Evolutionary conservation across 37 sponge, comb jelly and placozoan genomes (phyloP).

Genomic region (Eunapius fragilis): DNA sequence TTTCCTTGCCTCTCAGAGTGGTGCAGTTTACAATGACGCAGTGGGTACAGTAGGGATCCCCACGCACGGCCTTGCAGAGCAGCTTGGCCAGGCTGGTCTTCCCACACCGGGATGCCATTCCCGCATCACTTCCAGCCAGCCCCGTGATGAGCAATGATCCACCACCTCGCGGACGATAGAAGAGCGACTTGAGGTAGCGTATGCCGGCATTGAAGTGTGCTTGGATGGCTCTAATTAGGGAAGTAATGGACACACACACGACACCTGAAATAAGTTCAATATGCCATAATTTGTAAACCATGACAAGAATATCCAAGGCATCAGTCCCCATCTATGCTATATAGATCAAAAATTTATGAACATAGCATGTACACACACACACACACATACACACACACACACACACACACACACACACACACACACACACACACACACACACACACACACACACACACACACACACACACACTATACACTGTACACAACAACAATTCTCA

Average conservation of each 20-base stretch:
- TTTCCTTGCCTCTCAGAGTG: slow-evolving; percentile 50
- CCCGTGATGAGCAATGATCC: slow-evolving; percentile 2
- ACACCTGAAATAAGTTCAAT: no score
- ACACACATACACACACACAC: not conserved
- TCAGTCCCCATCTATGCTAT: no score
- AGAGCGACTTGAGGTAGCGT: slow-evolving; percentile 9
- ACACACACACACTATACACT: not conserved
- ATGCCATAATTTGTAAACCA: no score
- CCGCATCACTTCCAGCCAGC: slow-evolving; percentile 29
- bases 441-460: not conserved
- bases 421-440: not conserved
- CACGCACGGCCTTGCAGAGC: slow-evolving; percentile 28
- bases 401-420: not conserved
- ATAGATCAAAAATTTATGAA: no score
- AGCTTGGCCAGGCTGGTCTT: slow-evolving; percentile 68
- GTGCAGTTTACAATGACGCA: slow-evolving; percentile 50
- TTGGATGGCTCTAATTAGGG: slow-evolving; percentile 43
- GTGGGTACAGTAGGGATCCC: slow-evolving; percentile 34
- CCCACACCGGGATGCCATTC: slow-evolving; percentile 57
- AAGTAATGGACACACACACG: no score
- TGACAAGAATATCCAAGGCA: no score
- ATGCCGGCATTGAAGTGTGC: slow-evolving; percentile 7
- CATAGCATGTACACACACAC: not conserved
- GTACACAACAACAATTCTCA: not conserved
- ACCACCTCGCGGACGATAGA: slow-evolving; percentile 9